Conservation (phyloP, 2,113 vertebrate genomes). For the Paramormyrops kingsleyae region DNA sequence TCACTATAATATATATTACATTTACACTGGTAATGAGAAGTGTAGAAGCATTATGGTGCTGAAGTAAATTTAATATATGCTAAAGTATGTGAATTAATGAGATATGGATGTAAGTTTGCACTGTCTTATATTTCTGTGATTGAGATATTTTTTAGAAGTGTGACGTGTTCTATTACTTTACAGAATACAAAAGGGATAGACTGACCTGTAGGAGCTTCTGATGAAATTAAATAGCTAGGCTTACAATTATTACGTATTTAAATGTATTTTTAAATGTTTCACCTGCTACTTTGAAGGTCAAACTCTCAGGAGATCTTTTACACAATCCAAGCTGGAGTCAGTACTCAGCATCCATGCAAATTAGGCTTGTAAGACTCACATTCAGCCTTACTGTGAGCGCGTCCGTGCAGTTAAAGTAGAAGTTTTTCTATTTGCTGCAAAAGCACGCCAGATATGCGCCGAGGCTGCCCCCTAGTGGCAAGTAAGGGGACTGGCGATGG, state of each 20-base stretch:
- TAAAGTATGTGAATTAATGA: constrained; percentile 65
- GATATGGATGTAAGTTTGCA: constrained; percentile 60
- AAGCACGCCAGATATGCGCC: neutral
- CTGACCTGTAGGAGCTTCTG: constrained; percentile 29
- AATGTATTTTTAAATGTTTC: constrained; percentile 28
- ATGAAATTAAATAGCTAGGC: constrained; percentile 22
- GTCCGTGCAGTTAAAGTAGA: neutral
- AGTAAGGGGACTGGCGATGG: neutral
- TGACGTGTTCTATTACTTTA: constrained; percentile 46
- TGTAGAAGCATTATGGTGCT: constrained; percentile 64
- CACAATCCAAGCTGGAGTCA: neutral
- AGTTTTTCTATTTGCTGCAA: neutral
- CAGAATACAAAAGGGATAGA: constrained; percentile 37
- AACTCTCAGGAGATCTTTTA: constrained; percentile 42
- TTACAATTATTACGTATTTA: constrained; percentile 37
- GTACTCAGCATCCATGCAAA: neutral
- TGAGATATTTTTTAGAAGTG: constrained; percentile 49
- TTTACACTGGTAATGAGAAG: constrained; percentile 33
- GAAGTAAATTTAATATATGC: constrained; percentile 49
- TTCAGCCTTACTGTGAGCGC: neutral
- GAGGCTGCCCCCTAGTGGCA: constrained; percentile 4
- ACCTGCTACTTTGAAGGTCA: constrained; percentile 5
- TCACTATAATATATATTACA: neutral
- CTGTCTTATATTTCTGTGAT: constrained; percentile 55
- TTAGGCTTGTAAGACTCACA: neutral